Conservation (phyloP, 2,888 invertebrate genomes). For the Hermodice carunculata region DNA sequence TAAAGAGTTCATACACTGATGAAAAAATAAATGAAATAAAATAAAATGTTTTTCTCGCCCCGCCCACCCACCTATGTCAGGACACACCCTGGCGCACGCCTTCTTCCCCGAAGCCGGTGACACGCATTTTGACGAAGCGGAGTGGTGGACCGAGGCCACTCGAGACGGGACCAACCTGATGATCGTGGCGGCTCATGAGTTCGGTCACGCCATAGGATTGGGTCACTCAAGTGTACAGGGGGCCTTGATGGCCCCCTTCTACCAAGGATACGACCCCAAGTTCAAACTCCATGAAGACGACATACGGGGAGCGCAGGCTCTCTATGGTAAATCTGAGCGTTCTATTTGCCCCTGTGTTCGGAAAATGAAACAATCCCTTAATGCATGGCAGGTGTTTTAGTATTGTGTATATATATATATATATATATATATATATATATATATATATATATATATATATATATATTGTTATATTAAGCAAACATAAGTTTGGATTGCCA, state of each 20-base stretch:
- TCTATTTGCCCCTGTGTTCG: neutral
- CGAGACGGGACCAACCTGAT: neutral
- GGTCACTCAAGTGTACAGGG: slow-evolving; percentile 60
- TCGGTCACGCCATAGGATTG: slow-evolving; percentile 68
- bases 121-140: slow-evolving; percentile 68
- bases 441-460: neutral
- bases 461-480: no score
- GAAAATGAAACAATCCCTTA: neutral
- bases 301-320: slow-evolving; percentile 55
- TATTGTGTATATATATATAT: neutral
- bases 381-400: neutral
- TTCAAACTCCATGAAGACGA: slow-evolving; percentile 62
- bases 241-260: slow-evolving; percentile 68
- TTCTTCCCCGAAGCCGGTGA: slow-evolving; percentile 66
- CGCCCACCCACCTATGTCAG: no score
- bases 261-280: slow-evolving; percentile 61
- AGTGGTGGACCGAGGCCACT: slow-evolving; percentile 59
- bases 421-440: neutral
- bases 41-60: no score
- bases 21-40: no score
- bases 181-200: slow-evolving; percentile 62
- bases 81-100: slow-evolving; percentile 67
- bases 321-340: slow-evolving; percentile 65
- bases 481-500: no score
- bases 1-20: no score